Percentiles rank a stretch among this genome's conserved stretches.
phyloP scores from a whole-genome alignment of 2,113 vertebrate genomes.

The Donacobius atricapilla region DNA sequence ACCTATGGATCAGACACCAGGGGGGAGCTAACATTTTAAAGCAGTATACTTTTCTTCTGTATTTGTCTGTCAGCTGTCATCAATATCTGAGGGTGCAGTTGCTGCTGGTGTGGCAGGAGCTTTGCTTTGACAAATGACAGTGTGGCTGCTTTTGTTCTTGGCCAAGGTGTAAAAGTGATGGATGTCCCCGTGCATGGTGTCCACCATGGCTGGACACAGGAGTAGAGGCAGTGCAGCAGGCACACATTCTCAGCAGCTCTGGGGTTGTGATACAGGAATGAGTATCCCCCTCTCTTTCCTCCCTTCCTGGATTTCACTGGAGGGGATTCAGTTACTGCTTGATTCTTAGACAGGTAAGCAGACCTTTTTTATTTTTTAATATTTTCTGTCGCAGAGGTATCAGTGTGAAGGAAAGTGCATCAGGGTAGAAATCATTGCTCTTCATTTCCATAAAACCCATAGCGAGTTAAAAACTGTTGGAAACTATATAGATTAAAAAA shows the following conservation, averaged over 20 bases:
- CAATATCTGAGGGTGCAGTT: not conserved
- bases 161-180: not conserved
- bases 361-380: not conserved
- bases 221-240: not conserved
- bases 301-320: not conserved
- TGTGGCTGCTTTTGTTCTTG: not conserved
- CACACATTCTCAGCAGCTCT: accelerated
- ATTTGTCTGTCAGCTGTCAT: not conserved
- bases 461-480: not conserved
- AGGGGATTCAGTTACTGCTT: not conserved
- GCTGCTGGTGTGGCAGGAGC: not conserved
- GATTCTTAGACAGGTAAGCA: not conserved
- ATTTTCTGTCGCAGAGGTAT: not conserved
- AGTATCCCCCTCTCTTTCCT: not conserved
- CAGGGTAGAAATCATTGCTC: not conserved
- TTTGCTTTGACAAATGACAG: not conserved
- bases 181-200: not conserved
- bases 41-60: not conserved
- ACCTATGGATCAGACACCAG: not conserved
- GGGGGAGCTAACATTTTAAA: not conserved
- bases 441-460: not conserved
- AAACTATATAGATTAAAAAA: not conserved
- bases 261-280: not conserved
- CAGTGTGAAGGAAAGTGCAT: not conserved
- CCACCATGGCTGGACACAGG: not conserved